phyloP scores from a whole-genome alignment of 2,888 invertebrate species.

The Scaptomyza caliginosa region DNA sequence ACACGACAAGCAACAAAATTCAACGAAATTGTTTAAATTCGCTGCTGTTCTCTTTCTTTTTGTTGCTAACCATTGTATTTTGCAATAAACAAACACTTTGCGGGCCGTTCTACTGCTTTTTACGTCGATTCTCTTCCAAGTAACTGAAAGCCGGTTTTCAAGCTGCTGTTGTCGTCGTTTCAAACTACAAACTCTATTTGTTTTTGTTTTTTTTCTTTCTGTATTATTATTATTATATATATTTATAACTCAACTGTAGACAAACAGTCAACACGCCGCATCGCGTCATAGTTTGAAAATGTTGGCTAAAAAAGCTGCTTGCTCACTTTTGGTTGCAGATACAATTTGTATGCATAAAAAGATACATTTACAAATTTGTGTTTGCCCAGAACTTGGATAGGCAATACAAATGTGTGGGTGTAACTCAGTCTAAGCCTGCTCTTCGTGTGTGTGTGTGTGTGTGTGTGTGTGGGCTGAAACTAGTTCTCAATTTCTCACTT shows the following conservation, averaged over 20 bases:
- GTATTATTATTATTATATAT: constrained; percentile 16
- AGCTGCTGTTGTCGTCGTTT: constrained; percentile 33
- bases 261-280: constrained; percentile 63
- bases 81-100: constrained; percentile 74
- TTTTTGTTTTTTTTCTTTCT: no score
- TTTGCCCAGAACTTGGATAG: constrained; percentile 42
- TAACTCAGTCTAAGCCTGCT: background rate
- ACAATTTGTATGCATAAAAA: no score
- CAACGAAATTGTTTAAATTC: constrained; percentile 28
- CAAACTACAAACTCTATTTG: constrained; percentile 75
- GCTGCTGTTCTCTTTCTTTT: constrained; percentile 13
- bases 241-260: constrained; percentile 49
- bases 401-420: constrained; percentile 39
- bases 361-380: constrained; percentile 26
- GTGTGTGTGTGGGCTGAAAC: constrained; percentile 44
- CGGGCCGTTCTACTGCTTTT: constrained; percentile 50
- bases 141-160: constrained; percentile 72
- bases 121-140: constrained; percentile 71
- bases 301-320: constrained; percentile 24
- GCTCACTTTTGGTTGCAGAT: constrained; percentile 11
- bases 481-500: constrained; percentile 28
- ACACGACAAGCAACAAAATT: constrained; percentile 18
- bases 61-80: constrained; percentile 41
- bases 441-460: background rate
- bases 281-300: constrained; percentile 69